Evolutionary conservation across 2,888 invertebrate genomes (phyloP).

Genomic region (Nomada goodeniana): DNA sequence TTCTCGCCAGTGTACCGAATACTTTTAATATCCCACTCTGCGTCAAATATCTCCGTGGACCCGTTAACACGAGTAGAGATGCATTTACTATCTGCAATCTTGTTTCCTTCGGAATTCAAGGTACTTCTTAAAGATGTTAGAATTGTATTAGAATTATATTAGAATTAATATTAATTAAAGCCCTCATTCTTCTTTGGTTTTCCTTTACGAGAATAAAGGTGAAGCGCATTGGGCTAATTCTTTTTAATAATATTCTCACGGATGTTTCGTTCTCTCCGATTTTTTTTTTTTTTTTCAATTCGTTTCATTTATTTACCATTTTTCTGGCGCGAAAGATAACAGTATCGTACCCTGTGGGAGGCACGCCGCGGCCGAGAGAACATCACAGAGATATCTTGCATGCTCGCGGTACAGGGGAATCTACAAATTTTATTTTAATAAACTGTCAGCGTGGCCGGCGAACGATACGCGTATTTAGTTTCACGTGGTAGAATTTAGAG

Average conservation of each 20-base stretch:
- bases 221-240: no score
- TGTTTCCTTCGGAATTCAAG: no score
- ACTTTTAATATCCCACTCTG: background rate
- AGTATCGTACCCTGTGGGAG: conserved; percentile 29
- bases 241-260: no score
- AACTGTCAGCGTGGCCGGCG: conserved; percentile 18
- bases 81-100: no score
- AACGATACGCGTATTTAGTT: background rate
- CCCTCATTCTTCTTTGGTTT: no score
- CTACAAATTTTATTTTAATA: conserved; percentile 41
- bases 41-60: no score
- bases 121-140: no score
- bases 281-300: conserved; percentile 28
- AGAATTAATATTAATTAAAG: no score
- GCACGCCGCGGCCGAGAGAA: background rate
- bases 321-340: conserved; percentile 9
- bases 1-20: no score
- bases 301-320: conserved; percentile 20
- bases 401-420: background rate
- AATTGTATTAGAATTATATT: no score
- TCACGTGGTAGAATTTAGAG: conserved; percentile 6
- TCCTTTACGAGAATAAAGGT: no score
- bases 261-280: background rate
- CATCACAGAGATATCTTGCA: conserved; percentile 24
- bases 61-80: no score